Evolutionary conservation across 2,888 invertebrate genomes (phyloP).

Genomic region (Subacronicta megacephala): DNA sequence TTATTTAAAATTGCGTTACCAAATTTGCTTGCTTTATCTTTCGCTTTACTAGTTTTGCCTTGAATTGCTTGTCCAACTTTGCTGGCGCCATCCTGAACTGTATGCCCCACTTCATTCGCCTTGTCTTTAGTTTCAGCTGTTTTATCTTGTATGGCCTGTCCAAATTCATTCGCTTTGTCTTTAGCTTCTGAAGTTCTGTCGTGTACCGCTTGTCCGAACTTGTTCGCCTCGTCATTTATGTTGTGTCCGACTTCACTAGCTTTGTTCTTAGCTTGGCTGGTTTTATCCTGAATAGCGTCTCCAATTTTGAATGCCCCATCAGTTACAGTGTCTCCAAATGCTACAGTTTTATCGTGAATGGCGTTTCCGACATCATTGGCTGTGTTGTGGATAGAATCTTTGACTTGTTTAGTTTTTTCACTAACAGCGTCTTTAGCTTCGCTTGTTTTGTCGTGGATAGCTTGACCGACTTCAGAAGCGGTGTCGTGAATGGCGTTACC

Average conservation of each 20-base stretch:
- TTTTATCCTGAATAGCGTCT: constrained; percentile 57
- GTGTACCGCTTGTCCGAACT: constrained; percentile 48
- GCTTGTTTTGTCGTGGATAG: constrained; percentile 60
- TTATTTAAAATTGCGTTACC: constrained; percentile 54
- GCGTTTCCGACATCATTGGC: constrained; percentile 59
- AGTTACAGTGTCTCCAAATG: constrained; percentile 51
- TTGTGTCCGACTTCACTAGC: constrained; percentile 47
- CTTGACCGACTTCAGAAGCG: constrained; percentile 55
- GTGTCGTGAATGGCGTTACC: constrained; percentile 58
- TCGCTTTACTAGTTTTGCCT: constrained; percentile 56
- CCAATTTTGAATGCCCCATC: constrained; percentile 56
- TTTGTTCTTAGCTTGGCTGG: constrained; percentile 46
- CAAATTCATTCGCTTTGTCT: constrained; percentile 39
- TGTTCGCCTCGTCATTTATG: constrained; percentile 47
- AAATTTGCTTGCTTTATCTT: constrained; percentile 46
- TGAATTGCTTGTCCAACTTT: constrained; percentile 47
- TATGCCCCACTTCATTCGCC: constrained; percentile 25
- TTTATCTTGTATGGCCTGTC: constrained; percentile 42
- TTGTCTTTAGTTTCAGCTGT: constrained; percentile 44
- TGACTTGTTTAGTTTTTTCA: constrained; percentile 60
- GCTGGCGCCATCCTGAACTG: constrained; percentile 44
- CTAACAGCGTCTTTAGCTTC: constrained; percentile 58
- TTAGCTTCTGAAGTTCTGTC: constrained; percentile 43
- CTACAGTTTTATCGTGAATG: constrained; percentile 55
- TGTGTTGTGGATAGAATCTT: constrained; percentile 62